Conservation (phyloP, 2,888 invertebrate species). For the Emesis russula region DNA sequence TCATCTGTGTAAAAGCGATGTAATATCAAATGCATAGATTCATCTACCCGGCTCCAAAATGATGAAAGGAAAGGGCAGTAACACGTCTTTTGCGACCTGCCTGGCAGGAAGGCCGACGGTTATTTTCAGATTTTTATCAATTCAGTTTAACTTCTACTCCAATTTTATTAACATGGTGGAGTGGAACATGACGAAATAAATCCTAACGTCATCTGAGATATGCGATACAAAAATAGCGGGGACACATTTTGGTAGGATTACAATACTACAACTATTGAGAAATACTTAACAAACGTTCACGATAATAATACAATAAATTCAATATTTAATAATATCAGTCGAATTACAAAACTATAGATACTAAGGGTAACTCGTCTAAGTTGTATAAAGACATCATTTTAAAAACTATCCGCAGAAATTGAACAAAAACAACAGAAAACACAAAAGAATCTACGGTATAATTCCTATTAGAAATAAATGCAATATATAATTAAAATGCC, state of each 20-base stretch:
- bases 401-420: not conserved
- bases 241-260: slow-evolving; percentile 92
- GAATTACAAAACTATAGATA: slow-evolving; percentile 21
- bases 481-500: too few relatives aligned
- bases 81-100: too few relatives aligned
- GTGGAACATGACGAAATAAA: slow-evolving; percentile 68
- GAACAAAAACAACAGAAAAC: not conserved
- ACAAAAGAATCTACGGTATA: not conserved
- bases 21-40: too few relatives aligned
- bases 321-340: slow-evolving; percentile 63
- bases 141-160: not conserved
- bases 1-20: too few relatives aligned
- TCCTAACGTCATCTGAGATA: slow-evolving; percentile 85
- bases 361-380: slow-evolving; percentile 25
- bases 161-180: slow-evolving; percentile 11
- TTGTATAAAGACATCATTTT: slow-evolving; percentile 17
- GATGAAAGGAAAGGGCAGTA: too few relatives aligned
- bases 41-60: too few relatives aligned
- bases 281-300: slow-evolving; percentile 89
- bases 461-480: too few relatives aligned
- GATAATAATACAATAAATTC: slow-evolving; percentile 87
- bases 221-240: slow-evolving; percentile 93
- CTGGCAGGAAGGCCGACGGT: too few relatives aligned
- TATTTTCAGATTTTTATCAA: not conserved
- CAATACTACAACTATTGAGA: slow-evolving; percentile 90